Percentiles rank a stretch among this genome's conserved stretches.
Conservation (phyloP, 2,888 invertebrate species). For the Sarcophaga carnaria region DNA sequence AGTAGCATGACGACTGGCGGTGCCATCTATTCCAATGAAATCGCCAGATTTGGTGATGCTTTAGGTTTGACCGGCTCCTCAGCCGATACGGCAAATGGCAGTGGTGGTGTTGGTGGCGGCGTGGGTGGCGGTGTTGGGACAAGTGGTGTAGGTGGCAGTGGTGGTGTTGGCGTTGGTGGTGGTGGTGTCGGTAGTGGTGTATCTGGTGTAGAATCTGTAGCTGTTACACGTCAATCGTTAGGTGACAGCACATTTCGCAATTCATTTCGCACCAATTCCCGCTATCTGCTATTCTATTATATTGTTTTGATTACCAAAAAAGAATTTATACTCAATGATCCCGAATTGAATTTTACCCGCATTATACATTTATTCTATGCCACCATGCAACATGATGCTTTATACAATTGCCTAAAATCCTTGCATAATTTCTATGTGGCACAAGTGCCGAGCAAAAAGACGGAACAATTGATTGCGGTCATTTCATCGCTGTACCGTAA, state of each 20-base stretch:
- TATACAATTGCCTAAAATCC: constrained; percentile 87
- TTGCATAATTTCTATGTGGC: constrained; percentile 85
- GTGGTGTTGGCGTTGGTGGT: constrained; percentile 29
- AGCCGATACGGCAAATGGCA: constrained; percentile 64
- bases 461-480: constrained; percentile 85
- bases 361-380: constrained; percentile 86
- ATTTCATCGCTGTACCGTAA: constrained; percentile 86
- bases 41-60: constrained; percentile 80
- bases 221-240: constrained; percentile 71
- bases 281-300: constrained; percentile 87
- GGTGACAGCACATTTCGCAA: constrained; percentile 80
- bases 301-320: constrained; percentile 87
- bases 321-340: constrained; percentile 85
- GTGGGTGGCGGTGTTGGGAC: constrained; percentile 26
- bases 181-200: constrained; percentile 57
- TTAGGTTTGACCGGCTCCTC: constrained; percentile 72
- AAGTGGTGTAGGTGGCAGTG: constrained; percentile 42
- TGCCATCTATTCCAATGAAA: constrained; percentile 81
- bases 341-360: constrained; percentile 85
- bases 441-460: constrained; percentile 85
- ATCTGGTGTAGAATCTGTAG: constrained; percentile 64
- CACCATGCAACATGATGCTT: constrained; percentile 86
- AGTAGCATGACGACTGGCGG: constrained; percentile 81
- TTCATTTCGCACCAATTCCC: constrained; percentile 82
- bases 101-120: constrained; percentile 46